These are phyloP conservation scores for Ptychodera flava DNA, from an alignment of 35 echinoderm and acorn worm genomes.

Conservation along the genomic window DNA sequence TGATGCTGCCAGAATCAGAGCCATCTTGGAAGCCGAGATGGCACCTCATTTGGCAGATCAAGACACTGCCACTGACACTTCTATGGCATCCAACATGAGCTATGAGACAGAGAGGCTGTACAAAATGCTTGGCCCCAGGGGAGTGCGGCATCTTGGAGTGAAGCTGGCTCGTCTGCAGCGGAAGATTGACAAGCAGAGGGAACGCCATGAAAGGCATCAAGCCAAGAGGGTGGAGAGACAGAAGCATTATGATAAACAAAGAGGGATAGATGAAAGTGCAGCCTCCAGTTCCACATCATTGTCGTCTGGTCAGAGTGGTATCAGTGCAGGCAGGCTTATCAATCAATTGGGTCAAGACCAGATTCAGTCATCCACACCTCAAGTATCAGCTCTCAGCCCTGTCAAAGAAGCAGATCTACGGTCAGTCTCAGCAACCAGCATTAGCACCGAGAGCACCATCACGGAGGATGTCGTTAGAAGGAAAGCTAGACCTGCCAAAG, in stretches of 20 bases:
- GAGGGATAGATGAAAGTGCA: background rate
- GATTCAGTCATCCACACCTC: background rate
- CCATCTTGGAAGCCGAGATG: background rate
- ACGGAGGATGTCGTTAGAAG: background rate
- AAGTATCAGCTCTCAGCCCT: background rate
- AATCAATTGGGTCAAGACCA: background rate
- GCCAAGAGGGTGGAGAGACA: constrained; percentile 25
- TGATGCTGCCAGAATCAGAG: background rate
- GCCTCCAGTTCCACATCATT: background rate
- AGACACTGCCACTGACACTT: constrained; percentile 1
- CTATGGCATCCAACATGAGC: constrained; percentile 71
- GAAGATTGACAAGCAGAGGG: constrained; percentile 81
- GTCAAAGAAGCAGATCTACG: background rate
- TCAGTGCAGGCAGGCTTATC: background rate
- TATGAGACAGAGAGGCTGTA: constrained; percentile 83
- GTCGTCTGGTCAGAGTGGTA: background rate
- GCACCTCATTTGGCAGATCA: background rate
- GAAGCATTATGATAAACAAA: background rate
- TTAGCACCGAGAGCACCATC: background rate
- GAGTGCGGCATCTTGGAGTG: constrained; percentile 73
- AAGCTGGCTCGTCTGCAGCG: constrained; percentile 75
- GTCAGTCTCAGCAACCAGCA: background rate
- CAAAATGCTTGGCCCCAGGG: constrained; percentile 56
- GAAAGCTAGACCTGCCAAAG: background rate
- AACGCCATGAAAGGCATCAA: constrained; percentile 52